Base-by-base conservation (phyloP, 2,888 invertebrate species). In the Habrosyne pyritoides region DNA sequence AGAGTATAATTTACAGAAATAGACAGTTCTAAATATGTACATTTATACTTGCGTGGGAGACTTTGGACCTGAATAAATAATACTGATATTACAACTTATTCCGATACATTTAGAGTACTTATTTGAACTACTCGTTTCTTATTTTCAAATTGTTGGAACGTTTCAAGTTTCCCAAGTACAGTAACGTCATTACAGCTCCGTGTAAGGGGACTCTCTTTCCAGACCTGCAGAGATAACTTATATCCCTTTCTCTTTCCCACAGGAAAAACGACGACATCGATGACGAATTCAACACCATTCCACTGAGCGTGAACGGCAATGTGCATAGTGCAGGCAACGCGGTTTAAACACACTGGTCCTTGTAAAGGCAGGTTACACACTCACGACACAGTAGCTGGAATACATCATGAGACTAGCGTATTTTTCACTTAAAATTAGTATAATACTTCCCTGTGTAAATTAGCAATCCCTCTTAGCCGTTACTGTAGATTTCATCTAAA, bases 231-330 rank as follows among this genome's bases (percentile, higher is more conserved):
- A 33, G n/a, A 5, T 8, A 18, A 8, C 24, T 49, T 10, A 14
- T 18, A 49, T 53, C 47, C 22, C 52, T 61, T 65, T 65, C 22
- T 69, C 42, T 68, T 67, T 63, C 75, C 64, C 59, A 52, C 89
- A 92, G 92, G 71, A 92, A 92, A 92, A 83, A 81, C 63, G 92
- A 92, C 49, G 92, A 92, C 42, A 64, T 87, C 54, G 92, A 92
- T 42, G 92, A 92, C 51, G 92, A 92, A 66, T 91, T 91, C 79
- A 92, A 92, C 86, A 92, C 92, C 66, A 92, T 92, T 73, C 92
- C 92, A 60, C 80, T 92, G 58, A 91, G 77, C 69, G 83, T 77
- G 51, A 92, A 92, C 75, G 92, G 91, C 33, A 86, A 84, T 68
- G 75, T 84, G 53, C 90, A 89, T 72, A 86, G 82, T 64, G 88